phyloP scores from a whole-genome alignment of 2,113 vertebrate genomes.

The Plecotus auritus region DNA sequence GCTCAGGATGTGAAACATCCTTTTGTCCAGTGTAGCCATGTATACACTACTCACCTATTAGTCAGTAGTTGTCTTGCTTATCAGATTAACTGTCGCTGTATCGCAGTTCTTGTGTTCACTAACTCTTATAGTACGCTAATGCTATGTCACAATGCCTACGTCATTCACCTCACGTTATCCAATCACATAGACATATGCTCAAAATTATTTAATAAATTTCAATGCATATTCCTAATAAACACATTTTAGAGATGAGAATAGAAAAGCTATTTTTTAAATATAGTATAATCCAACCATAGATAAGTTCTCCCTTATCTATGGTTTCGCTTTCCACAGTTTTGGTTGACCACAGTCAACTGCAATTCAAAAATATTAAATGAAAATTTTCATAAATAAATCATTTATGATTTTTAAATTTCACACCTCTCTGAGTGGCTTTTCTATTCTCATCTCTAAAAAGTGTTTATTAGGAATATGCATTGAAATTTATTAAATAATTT shows the following conservation, averaged over 20 bases:
- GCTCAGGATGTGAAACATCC: not conserved
- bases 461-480: not conserved
- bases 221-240: too few relatives aligned
- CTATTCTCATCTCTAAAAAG: not conserved
- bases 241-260: not conserved
- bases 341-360: not conserved
- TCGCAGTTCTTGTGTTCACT: not conserved
- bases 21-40: not conserved
- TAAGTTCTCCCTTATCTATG: not conserved
- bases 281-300: not conserved
- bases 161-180: not conserved
- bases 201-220: too few relatives aligned
- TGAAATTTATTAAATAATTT: not conserved
- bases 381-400: not conserved
- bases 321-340: not conserved
- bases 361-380: not conserved
- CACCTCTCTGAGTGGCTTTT: not conserved
- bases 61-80: not conserved
- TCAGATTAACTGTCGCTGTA: not conserved
- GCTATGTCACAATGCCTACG: not conserved
- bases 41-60: not conserved
- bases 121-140: not conserved
- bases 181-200: not conserved
- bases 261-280: not conserved
- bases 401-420: not conserved